Evolutionary conservation across 2,113 vertebrate genomes (phyloP), one percentile per base, ranked within the genome.

Genomic region (Pimephales promelas): DNA sequence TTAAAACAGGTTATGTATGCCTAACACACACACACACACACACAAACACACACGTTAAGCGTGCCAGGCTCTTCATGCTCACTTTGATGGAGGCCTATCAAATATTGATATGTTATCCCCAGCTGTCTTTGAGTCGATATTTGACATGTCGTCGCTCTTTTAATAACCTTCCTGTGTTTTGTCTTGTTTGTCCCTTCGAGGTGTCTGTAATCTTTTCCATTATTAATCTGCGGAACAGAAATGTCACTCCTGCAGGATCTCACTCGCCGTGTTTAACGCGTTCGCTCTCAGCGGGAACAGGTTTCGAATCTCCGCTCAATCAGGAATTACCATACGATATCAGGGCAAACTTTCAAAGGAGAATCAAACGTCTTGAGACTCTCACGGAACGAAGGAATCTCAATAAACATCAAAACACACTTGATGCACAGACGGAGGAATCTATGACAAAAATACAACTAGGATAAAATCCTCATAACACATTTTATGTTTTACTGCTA

Each of bases 121-220:
- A 92, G 91, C 91, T 85, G 59, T 81, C 7, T 72, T 91, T 92
- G 89, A 93, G 49, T 80, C 7, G 74, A 91, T 92, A 90, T 93
- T 90, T 92, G 91, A 92, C 43, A 40, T 86, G 84, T 83, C 87
- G 84, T 90, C 89, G 89, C 82, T 81, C 88, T 89, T 92, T 91
- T 93, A 92, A 93, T 91, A 92, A 89, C 89, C 89, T 92, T 87
- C 85, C 90, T 80, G 64, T 88, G 90, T 90, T 92, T 92, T 87
- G 90, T 93, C 90, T 92, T 86, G 87, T 92, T 91, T 90, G 90
- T 85, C 91, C 81, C 85, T 86, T 88, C 70, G 86, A 91, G 90
- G 87, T 90, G 89, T 85, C 91, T 90, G 87, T 94, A 94, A 94
- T 94, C 92, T 90, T 88, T 92, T 94, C 54, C 86, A 91, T 94